Percentiles rank a stretch among this genome's conserved stretches.
These are phyloP conservation scores for Trichopoda pennipes DNA, from an alignment of 2,888 invertebrate species.

Conservation along the genomic window DNA sequence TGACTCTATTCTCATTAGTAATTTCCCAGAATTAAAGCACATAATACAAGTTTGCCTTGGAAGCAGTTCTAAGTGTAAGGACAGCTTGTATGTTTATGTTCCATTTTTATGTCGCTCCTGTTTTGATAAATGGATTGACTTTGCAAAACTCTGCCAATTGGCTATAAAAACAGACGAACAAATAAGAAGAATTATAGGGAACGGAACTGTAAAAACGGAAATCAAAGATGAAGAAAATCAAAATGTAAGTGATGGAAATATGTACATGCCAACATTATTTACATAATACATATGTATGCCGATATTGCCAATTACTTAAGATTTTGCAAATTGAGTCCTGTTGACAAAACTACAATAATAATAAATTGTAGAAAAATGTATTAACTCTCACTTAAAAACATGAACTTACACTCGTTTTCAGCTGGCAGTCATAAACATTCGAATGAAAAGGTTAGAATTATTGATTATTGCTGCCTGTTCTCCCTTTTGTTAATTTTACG, in stretches of 20 bases:
- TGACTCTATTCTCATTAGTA: conserved; percentile 24
- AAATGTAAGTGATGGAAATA: conserved; percentile 7
- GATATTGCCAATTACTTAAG: too few relatives aligned
- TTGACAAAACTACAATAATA: too few relatives aligned
- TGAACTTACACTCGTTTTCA: too few relatives aligned
- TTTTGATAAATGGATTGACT: conserved; percentile 58
- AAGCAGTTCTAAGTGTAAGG: background rate
- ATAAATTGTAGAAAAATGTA: too few relatives aligned
- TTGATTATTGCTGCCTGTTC: too few relatives aligned
- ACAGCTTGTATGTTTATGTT: conserved; percentile 31
- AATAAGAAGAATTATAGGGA: conserved; percentile 36
- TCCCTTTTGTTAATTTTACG: too few relatives aligned
- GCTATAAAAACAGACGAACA: conserved; percentile 36
- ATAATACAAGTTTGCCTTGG: conserved; percentile 39
- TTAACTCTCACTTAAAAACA: too few relatives aligned
- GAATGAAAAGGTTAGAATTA: too few relatives aligned
- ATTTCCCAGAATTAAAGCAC: conserved; percentile 36
- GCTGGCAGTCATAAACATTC: too few relatives aligned
- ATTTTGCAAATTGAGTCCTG: too few relatives aligned
- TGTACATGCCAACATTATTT: too few relatives aligned
- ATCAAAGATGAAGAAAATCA: background rate
- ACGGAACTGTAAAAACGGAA: background rate
- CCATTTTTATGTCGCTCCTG: conserved; percentile 55
- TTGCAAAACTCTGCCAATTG: conserved; percentile 30
- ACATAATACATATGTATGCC: too few relatives aligned